Conservation (phyloP, 2,113 vertebrate species). For the Cyanoderma ruficeps region DNA sequence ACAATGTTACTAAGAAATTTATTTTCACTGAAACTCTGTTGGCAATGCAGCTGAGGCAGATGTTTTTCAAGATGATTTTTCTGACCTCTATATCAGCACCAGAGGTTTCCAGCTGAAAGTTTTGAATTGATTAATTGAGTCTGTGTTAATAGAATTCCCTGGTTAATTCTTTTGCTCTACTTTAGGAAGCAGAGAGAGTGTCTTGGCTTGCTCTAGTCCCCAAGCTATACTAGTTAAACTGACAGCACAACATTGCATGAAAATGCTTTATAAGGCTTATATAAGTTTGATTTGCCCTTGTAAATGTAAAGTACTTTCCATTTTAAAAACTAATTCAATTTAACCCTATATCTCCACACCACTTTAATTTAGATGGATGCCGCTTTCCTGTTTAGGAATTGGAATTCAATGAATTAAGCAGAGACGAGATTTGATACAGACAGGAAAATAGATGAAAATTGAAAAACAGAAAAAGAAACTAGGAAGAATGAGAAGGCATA, state of each 20-base stretch:
- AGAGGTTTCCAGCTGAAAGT: background rate
- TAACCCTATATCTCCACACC: background rate
- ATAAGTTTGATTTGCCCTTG: background rate
- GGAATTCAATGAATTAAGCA: background rate
- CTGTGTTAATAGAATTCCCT: background rate
- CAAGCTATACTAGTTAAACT: background rate
- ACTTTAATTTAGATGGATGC: background rate
- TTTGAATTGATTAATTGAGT: background rate
- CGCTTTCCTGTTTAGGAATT: background rate
- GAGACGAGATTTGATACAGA: background rate
- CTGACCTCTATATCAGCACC: background rate
- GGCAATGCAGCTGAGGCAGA: background rate
- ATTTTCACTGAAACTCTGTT: background rate
- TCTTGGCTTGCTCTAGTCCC: background rate
- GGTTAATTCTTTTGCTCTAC: background rate
- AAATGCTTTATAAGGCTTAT: background rate
- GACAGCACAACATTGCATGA: background rate
- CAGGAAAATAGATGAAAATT: background rate
- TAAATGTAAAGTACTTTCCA: background rate
- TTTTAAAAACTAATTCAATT: background rate
- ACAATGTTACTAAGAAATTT: background rate
- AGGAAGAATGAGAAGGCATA: background rate
- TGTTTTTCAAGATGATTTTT: background rate
- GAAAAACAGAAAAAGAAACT: background rate
- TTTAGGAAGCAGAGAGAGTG: background rate